phyloP scores from a whole-genome alignment of 2,888 invertebrate species.

The Pardosa pseudoannulata region DNA sequence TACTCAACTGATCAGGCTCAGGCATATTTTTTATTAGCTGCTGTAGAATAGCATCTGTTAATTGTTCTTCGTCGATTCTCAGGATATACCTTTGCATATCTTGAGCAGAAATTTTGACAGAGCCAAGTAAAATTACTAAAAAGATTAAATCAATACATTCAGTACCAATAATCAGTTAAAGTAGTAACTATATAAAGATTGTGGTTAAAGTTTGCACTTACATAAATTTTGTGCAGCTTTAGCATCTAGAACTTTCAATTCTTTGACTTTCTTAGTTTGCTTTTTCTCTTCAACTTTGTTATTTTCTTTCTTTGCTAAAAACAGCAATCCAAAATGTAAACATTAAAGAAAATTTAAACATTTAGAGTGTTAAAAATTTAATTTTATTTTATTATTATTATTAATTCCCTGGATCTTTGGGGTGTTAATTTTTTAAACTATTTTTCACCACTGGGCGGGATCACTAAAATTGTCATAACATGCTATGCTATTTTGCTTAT shows the following conservation, averaged over 20 bases:
- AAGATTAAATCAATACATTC: conserved; percentile 16
- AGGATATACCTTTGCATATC: conserved; percentile 86
- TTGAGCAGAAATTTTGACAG: conserved; percentile 79
- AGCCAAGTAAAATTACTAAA: conserved; percentile 80
- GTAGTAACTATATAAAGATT: conserved; percentile 15
- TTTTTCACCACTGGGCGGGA: too few relatives aligned
- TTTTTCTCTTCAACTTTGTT: conserved; percentile 74
- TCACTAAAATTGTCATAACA: too few relatives aligned
- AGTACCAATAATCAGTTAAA: not conserved
- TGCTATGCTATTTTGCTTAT: too few relatives aligned
- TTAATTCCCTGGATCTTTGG: too few relatives aligned
- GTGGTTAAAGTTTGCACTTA: conserved; percentile 37
- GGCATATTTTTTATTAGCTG: conserved; percentile 94
- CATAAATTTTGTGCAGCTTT: conserved; percentile 94
- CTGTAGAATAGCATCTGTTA: conserved; percentile 91
- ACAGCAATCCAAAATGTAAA: too few relatives aligned
- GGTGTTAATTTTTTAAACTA: too few relatives aligned
- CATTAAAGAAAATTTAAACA: too few relatives aligned
- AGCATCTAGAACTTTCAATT: conserved; percentile 92
- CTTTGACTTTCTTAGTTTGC: conserved; percentile 88
- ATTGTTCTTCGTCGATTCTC: conserved; percentile 89
- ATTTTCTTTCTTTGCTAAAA: conserved; percentile 60
- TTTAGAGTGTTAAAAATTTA: too few relatives aligned
- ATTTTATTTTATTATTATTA: too few relatives aligned
- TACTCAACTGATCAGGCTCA: conserved; percentile 90